A percentile compares a stretch with the other conserved stretches of the same genome.
These are phyloP conservation scores for Hoplodrina blanda DNA, from an alignment of 2,888 invertebrate species.

Conservation along the genomic window DNA sequence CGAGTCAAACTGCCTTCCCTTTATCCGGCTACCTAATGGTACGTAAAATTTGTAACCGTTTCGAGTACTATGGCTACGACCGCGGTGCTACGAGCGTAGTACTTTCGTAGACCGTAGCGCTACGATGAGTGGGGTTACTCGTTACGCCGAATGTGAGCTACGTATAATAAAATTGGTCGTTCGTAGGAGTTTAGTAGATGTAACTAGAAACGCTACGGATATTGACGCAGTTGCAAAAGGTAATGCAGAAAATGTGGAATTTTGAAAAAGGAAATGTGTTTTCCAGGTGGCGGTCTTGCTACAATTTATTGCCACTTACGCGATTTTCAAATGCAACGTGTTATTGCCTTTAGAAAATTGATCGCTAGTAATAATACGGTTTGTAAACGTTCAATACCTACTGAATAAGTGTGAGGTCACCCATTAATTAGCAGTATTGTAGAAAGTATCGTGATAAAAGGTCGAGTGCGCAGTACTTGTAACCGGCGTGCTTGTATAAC, in stretches of 20 bases:
- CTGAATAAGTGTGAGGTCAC: background rate
- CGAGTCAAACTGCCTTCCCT: slow-evolving; percentile 68
- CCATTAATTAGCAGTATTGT: background rate
- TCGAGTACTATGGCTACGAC: slow-evolving; percentile 70
- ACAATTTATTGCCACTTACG: slow-evolving; percentile 46
- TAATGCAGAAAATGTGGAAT: slow-evolving; percentile 33
- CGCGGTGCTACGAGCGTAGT: slow-evolving; percentile 67
- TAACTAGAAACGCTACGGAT: slow-evolving; percentile 46
- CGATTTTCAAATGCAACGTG: slow-evolving; percentile 23
- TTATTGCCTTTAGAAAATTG: slow-evolving; percentile 22
- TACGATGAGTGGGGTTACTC: slow-evolving; percentile 65
- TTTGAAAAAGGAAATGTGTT: slow-evolving; percentile 40
- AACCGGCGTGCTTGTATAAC: no score
- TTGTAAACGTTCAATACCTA: background rate
- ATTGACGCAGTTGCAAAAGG: slow-evolving; percentile 35
- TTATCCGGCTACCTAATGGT: slow-evolving; percentile 74
- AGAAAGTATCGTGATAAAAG: background rate
- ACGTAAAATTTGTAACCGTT: slow-evolving; percentile 76
- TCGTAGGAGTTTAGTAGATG: slow-evolving; percentile 57
- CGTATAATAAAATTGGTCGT: slow-evolving; percentile 61
- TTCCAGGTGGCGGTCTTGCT: slow-evolving; percentile 20
- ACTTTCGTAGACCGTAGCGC: slow-evolving; percentile 66
- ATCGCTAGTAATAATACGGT: background rate
- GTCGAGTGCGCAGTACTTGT: no score
- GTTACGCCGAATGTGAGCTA: slow-evolving; percentile 58